Conservation (phyloP, 2,113 vertebrate species). For the Bucco capensis region DNA sequence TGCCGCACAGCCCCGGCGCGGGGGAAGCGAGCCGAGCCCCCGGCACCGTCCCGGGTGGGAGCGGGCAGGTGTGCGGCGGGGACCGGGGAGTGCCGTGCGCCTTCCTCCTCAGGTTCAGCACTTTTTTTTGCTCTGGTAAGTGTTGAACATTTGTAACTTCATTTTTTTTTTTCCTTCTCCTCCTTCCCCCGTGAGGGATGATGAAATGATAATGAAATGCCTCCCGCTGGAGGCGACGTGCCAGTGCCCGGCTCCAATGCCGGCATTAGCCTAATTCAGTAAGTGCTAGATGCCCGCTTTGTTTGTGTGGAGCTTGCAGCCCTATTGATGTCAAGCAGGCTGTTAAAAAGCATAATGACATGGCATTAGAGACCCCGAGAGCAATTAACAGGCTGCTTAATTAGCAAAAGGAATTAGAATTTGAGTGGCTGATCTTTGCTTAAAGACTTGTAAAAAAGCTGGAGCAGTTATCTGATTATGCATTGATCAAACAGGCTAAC, state of each 20-base stretch:
- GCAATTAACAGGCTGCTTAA: slow-evolving; percentile 97
- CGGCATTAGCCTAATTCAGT: slow-evolving; percentile 67
- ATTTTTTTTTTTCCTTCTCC: not conserved
- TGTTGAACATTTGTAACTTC: not conserved
- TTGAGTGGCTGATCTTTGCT: slow-evolving; percentile 83
- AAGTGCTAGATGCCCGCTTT: slow-evolving; percentile 78
- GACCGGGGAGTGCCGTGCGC: not conserved
- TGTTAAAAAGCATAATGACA: slow-evolving; percentile 85
- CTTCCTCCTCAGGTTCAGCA: not conserved
- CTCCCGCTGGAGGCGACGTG: slow-evolving; percentile 61
- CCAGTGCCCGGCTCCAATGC: slow-evolving; percentile 55
- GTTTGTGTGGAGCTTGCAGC: slow-evolving; percentile 76
- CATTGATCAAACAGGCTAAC: slow-evolving; percentile 77
- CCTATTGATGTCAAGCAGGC: slow-evolving; percentile 82
- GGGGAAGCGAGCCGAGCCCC: not conserved
- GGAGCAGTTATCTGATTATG: slow-evolving; percentile 81
- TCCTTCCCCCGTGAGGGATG: not conserved
- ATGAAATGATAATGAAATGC: slow-evolving; percentile 60
- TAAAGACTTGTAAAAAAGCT: slow-evolving; percentile 75
- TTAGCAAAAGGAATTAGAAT: slow-evolving; percentile 88
- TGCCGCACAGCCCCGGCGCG: not conserved
- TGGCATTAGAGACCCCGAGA: slow-evolving; percentile 84
- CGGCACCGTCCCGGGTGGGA: not conserved
- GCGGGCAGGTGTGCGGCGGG: not conserved
- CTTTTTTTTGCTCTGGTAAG: not conserved